Evolutionary conservation across 1,140 invertebrate species (phyloP).

Genomic region (Drosophila carrolli): DNA sequence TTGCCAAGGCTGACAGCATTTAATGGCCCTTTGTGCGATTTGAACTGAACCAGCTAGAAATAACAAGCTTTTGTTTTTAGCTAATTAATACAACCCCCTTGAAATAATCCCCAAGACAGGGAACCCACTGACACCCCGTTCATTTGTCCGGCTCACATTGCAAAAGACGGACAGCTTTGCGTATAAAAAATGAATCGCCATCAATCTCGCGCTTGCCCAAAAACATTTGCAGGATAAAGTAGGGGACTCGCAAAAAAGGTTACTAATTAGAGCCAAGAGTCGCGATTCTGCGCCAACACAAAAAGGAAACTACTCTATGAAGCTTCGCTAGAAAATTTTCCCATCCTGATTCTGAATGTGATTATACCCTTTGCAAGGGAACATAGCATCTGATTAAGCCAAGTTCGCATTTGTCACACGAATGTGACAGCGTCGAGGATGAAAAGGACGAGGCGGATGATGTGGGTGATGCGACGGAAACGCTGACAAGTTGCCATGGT

Average conservation of each 20-base stretch:
- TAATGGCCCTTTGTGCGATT: slow-evolving; percentile 46
- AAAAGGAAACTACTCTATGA: slow-evolving; percentile 3
- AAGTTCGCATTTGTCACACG: slow-evolving; percentile 63
- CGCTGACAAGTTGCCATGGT: slow-evolving; percentile 48
- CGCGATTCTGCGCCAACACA: slow-evolving; percentile 17
- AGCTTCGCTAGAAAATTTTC: background rate
- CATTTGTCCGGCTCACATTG: slow-evolving; percentile 66
- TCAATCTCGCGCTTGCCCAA: slow-evolving; percentile 62
- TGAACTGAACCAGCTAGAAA: slow-evolving; percentile 31
- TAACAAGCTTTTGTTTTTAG: slow-evolving; percentile 24
- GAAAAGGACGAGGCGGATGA: background rate
- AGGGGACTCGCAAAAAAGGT: slow-evolving; percentile 49
- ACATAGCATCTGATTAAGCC: slow-evolving; percentile 51
- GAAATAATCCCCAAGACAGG: slow-evolving; percentile 15
- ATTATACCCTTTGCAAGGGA: slow-evolving; percentile 26
- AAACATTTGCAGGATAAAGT: slow-evolving; percentile 48
- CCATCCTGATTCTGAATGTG: slow-evolving; percentile 12
- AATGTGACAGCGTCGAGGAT: slow-evolving; percentile 51
- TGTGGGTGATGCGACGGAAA: slow-evolving; percentile 7
- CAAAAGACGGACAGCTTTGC: slow-evolving; percentile 30
- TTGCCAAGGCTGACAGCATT: slow-evolving; percentile 28
- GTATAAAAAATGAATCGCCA: slow-evolving; percentile 72
- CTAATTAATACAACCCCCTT: slow-evolving; percentile 39
- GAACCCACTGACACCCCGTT: slow-evolving; percentile 6
- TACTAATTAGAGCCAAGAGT: slow-evolving; percentile 71